Base-by-base conservation (phyloP, 2,113 vertebrate species). In the Periophthalmus modestus region DNA sequence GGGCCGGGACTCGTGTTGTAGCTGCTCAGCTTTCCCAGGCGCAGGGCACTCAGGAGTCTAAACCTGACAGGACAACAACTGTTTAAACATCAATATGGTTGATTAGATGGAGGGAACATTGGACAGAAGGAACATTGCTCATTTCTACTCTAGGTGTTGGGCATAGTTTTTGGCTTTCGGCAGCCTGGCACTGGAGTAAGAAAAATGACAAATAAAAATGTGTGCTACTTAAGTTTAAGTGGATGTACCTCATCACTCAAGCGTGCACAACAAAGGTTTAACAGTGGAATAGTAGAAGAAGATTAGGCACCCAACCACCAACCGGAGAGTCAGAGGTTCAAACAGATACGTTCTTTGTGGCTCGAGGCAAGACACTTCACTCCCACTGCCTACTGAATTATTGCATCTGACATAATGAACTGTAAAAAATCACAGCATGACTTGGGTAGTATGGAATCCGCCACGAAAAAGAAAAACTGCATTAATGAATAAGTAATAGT, bases 51-150 rank as follows among this genome's bases (percentile, higher is more conserved):
- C 59, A 34, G 28, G 59, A 62, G 28, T 34, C 24, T 62, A 19
- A 62, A 34, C 28, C 59, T 62, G 59, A 62, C 28, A 14, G 59
- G 15, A 62, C 59, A 62, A 62, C 59, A 62, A 62, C 24, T 62
- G 59, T 62, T 62, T 62, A 34, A 34, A 62, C 59, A 33, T 62
- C 59, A 34, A 34, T 62, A 62, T 7, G 18, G 28, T 34, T 62
- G 59, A 62, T 62, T 62, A 62, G 59, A 62, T 34, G 15, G 59
- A 62, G 18, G 33, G 59, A 62, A 62, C 59, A 62, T 62, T n/a
- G 16, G 34, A 11, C 62, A 65, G 62, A 65, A 65, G 34, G 62
- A 65, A 65, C 18, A 39, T 19, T 65, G 33, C 34, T 39, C 62
- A 65, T 65, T 65, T 39, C 9, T 65, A 21, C 34, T 63, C 16